phyloP scores from a whole-genome alignment of 2,113 vertebrate genomes.

The Micronycteris hirsuta region DNA sequence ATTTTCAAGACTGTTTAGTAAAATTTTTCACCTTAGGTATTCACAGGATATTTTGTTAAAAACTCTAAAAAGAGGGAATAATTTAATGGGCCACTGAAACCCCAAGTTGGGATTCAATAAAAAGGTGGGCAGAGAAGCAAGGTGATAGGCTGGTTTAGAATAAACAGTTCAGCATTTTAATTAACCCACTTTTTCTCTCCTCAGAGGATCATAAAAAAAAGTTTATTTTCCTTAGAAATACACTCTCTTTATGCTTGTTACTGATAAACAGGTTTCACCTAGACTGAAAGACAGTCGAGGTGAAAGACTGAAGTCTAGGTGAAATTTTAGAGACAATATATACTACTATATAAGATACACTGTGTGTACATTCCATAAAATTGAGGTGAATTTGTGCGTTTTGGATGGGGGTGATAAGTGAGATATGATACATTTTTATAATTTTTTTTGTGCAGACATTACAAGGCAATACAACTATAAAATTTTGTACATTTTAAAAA shows the following conservation, averaged over 20 bases:
- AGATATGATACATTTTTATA: background rate
- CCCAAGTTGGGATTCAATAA: conserved; percentile 64
- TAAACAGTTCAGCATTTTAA: conserved; percentile 44
- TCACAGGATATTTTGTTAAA: conserved; percentile 56
- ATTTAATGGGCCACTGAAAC: conserved; percentile 57
- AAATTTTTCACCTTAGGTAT: conserved; percentile 45
- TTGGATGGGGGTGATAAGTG: background rate
- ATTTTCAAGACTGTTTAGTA: conserved; percentile 38
- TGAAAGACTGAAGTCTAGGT: too few relatives aligned
- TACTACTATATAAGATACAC: background rate
- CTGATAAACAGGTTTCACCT: background rate
- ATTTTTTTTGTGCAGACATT: background rate
- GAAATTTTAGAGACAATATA: background rate
- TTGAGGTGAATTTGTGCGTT: background rate
- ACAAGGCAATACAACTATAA: background rate
- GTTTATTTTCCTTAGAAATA: background rate
- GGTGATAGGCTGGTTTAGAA: conserved; percentile 40
- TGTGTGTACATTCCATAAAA: background rate
- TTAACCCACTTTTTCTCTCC: background rate
- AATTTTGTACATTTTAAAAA: background rate
- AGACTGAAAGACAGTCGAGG: too few relatives aligned
- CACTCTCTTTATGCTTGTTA: background rate
- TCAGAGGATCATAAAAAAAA: background rate
- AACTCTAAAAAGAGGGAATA: conserved; percentile 35
- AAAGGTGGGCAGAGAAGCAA: conserved; percentile 45